Conservation (phyloP, 1,140 invertebrate genomes). For the Colletes latitarsis region DNA sequence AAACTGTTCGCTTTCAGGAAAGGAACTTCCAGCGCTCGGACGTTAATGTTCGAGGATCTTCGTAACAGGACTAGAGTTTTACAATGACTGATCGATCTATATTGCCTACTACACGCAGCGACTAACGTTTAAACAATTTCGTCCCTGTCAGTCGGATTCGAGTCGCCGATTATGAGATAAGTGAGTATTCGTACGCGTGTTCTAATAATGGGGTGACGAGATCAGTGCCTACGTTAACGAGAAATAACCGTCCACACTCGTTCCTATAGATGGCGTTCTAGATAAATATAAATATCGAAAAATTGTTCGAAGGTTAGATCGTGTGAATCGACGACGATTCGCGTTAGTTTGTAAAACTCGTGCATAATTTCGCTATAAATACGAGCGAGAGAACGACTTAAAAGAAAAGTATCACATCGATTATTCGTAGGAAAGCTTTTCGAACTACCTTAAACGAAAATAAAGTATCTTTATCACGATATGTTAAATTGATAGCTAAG, state of each 20-base stretch:
- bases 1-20: conserved; percentile 22
- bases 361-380: background rate
- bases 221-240: background rate
- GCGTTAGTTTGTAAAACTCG: background rate
- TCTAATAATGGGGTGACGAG: conserved; percentile 2
- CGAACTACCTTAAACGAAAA: background rate
- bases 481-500: background rate
- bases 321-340: no score
- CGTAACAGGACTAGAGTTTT: conserved; percentile 46
- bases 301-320: no score
- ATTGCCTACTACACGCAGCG: conserved; percentile 73
- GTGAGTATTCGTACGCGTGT: background rate
- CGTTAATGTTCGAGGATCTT: conserved; percentile 50
- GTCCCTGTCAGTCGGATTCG: conserved; percentile 50
- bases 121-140: conserved; percentile 59
- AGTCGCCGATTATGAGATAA: conserved; percentile 54
- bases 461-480: background rate
- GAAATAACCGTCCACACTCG: background rate
- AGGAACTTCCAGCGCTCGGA: conserved; percentile 59
- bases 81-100: conserved; percentile 66
- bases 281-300: no score
- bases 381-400: background rate
- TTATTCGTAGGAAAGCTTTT: background rate
- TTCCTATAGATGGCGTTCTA: no score
- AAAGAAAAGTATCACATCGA: no score